phyloP scores from a whole-genome alignment of 2,113 vertebrate species.

The Heloderma charlesbogerti region DNA sequence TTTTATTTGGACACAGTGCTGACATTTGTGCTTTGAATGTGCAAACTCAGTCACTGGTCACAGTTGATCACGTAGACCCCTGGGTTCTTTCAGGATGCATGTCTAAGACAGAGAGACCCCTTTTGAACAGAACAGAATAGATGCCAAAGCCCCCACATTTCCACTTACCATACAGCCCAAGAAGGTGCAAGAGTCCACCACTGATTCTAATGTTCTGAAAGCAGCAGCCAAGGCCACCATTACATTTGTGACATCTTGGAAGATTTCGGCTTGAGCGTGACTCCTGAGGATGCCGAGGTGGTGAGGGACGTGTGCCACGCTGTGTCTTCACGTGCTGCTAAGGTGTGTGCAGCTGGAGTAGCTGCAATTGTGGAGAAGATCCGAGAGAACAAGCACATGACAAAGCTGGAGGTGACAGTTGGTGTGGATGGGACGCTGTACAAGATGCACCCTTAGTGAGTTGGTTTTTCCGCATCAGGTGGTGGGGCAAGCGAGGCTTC shows the following conservation, averaged over 20 bases:
- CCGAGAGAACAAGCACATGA: slow-evolving; percentile 70
- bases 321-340: slow-evolving; percentile 74
- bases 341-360: slow-evolving; percentile 77
- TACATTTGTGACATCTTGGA: slow-evolving; percentile 70
- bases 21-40: not conserved
- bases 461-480: not conserved
- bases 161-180: not conserved
- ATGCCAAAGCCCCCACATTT: not conserved
- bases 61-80: not conserved
- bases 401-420: slow-evolving; percentile 64
- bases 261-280: slow-evolving; percentile 68
- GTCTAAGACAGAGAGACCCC: not conserved
- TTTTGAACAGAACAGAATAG: not conserved
- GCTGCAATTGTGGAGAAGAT: slow-evolving; percentile 83
- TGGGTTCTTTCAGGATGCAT: not conserved
- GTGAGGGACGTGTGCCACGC: slow-evolving; percentile 79
- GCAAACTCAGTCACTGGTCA: not conserved
- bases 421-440: slow-evolving; percentile 83
- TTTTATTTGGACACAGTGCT: not conserved
- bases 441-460: slow-evolving; percentile 81
- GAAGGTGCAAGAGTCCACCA: not conserved
- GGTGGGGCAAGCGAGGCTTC: rapidly evolving
- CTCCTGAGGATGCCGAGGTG: slow-evolving; percentile 70
- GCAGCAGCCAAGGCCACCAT: slow-evolving; percentile 70
- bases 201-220: slow-evolving; percentile 28